phyloP scores from a whole-genome alignment of 2,113 vertebrate species.

The Psittacula cyanocephala region DNA sequence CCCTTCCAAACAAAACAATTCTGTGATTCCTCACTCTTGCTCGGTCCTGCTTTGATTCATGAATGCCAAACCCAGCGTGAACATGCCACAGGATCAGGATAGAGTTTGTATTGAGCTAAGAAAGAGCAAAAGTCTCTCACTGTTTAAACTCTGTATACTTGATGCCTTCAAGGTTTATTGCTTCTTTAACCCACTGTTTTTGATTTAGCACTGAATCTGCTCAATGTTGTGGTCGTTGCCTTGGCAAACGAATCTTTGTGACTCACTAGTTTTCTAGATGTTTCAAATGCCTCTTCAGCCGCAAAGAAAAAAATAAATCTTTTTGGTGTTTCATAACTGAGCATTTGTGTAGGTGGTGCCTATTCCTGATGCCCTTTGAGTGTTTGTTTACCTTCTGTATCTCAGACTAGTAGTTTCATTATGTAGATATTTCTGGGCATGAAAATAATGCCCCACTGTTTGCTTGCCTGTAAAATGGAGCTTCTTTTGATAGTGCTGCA shows the following conservation, averaged over 20 bases:
- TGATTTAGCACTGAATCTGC: neutral
- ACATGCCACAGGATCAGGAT: neutral
- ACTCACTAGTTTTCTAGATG: slow-evolving; percentile 37
- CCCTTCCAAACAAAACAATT: neutral
- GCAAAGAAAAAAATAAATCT: too few species aligned
- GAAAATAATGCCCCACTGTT: neutral
- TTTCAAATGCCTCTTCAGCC: slow-evolving; percentile 2
- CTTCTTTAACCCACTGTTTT: neutral
- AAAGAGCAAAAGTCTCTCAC: neutral
- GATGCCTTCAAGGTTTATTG: neutral
- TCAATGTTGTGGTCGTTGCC: neutral
- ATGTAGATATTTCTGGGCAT: neutral
- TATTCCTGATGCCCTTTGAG: slow-evolving; percentile 20
- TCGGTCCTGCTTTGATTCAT: neutral
- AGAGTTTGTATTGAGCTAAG: neutral
- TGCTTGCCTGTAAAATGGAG: neutral
- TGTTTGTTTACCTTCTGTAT: neutral
- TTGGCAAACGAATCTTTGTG: neutral
- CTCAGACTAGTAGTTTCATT: neutral
- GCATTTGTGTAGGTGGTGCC: neutral
- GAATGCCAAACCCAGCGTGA: neutral
- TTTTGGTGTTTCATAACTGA: neutral
- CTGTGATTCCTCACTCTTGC: neutral
- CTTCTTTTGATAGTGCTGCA: neutral
- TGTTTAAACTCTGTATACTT: neutral